Conservation (phyloP, 2,888 invertebrate species). For the Anodontia alba region DNA sequence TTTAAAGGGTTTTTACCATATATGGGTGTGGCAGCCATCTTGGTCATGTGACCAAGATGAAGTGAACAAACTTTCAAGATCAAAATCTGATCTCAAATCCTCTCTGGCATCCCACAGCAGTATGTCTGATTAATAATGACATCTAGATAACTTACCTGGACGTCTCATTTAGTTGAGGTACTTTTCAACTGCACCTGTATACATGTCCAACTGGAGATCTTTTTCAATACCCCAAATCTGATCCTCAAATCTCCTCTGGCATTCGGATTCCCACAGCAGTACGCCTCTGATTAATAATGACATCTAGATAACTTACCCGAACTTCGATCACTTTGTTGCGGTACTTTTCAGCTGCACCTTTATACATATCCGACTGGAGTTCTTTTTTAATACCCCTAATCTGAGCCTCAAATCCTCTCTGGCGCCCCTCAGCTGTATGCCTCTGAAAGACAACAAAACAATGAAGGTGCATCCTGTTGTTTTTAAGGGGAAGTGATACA, state of each 20-base stretch:
- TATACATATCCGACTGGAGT: conserved; percentile 88
- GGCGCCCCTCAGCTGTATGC: conserved; percentile 75
- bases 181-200: conserved; percentile 89
- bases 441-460: conserved; percentile 59
- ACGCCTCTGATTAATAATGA: no score
- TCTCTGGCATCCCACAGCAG: no score
- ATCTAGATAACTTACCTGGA: conserved; percentile 64
- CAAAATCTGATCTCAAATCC: no score
- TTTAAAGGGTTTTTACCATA: no score
- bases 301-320: conserved; percentile 60
- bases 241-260: no score
- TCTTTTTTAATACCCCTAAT: conserved; percentile 87
- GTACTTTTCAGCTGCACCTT: conserved; percentile 90
- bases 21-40: no score
- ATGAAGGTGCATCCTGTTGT: no score
- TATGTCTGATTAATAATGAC: no score
- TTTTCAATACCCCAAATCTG: conserved; percentile 83
- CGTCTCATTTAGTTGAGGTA: conserved; percentile 89
- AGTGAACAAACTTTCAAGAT: no score
- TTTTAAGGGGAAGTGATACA: no score
- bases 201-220: conserved; percentile 90
- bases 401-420: conserved; percentile 83
- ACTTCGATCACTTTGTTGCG: conserved; percentile 89
- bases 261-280: no score
- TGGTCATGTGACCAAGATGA: no score